Evolutionary conservation across 2,113 vertebrate genomes (phyloP).

Genomic region (Colius striatus): DNA sequence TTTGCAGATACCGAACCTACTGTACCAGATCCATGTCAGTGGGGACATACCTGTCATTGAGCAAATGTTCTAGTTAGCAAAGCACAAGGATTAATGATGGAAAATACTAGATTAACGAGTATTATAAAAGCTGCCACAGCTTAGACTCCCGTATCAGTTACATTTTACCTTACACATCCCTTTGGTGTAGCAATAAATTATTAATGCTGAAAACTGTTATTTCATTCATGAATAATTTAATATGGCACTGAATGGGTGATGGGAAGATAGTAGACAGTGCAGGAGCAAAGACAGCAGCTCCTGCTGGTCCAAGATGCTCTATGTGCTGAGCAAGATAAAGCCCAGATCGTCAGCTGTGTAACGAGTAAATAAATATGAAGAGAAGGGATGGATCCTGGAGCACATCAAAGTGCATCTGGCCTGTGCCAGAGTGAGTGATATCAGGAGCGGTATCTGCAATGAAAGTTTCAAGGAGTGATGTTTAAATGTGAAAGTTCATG

Average conservation of each 20-base stretch:
- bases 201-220: slow-evolving; percentile 83
- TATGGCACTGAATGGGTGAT: slow-evolving; percentile 64
- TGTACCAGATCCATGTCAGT: neutral
- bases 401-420: neutral
- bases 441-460: neutral
- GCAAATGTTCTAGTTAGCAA: slow-evolving; percentile 30
- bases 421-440: neutral
- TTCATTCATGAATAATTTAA: slow-evolving; percentile 87
- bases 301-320: neutral
- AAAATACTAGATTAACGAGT: slow-evolving; percentile 73
- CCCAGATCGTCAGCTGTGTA: neutral
- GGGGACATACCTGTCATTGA: slow-evolving; percentile 21
- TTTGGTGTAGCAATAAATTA: slow-evolving; percentile 81
- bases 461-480: neutral
- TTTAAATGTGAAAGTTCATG: neutral
- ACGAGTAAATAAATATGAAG: neutral
- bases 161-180: slow-evolving; percentile 72
- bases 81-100: slow-evolving; percentile 61
- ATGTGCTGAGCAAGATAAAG: neutral
- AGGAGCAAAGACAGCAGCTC: neutral
- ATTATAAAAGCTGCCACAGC: slow-evolving; percentile 77
- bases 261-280: slow-evolving; percentile 27
- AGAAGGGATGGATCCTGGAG: neutral
- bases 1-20: neutral
- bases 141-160: slow-evolving; percentile 74